Evolutionary conservation across 1,140 invertebrate genomes (phyloP), one percentile per base, ranked within the genome.

Genomic region (Zaprionus ornatus): DNA sequence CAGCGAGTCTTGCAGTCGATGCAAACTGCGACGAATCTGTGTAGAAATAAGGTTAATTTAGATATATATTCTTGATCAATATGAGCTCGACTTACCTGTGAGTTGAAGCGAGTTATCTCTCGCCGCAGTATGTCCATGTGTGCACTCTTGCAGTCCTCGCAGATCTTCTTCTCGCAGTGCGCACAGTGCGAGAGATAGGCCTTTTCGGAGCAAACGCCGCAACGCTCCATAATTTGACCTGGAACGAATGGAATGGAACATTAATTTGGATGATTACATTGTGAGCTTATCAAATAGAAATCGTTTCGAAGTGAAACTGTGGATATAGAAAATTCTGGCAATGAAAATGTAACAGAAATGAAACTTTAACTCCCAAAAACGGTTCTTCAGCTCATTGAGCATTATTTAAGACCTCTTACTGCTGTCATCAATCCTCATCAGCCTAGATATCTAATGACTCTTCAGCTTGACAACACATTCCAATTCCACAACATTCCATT

Each of bases 61-160:
- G 29, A 32, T 32, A 27, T 27, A 7, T 0, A 10, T 29, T 0
- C 3, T 3, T 32, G 29, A 40, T 32, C 10, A 2, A 0, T 0
- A n/a, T 27, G 56, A 29, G 48, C 10, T 15, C 13, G 4, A 40
- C 92, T 92, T 82, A 96, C 96, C 95, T 98, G 98, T 93, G 97
- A 98, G 92, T 98, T 98, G 48, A 99, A 98, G 87, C 98, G 95
- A 35, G 95, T 94, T 7, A 99, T 98, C 95, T 99, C 99, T 61
- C 98, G 94, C 66, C 98, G 95, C 13, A 99, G 93, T 57, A 99
- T 98, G 91, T 99, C 98, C 95, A 99, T 97, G 93, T 99, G 99
- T 17, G 98, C 97, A 62, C 97, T 96, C 94, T 98, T 97, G 95
- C 99, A 96, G 93, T 98, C 95, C 91, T 96, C 95, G 94, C 98